These are phyloP conservation scores for Tetragnatha versicolor DNA, from an alignment of 1,140 invertebrate genomes.

Conservation along the genomic window DNA sequence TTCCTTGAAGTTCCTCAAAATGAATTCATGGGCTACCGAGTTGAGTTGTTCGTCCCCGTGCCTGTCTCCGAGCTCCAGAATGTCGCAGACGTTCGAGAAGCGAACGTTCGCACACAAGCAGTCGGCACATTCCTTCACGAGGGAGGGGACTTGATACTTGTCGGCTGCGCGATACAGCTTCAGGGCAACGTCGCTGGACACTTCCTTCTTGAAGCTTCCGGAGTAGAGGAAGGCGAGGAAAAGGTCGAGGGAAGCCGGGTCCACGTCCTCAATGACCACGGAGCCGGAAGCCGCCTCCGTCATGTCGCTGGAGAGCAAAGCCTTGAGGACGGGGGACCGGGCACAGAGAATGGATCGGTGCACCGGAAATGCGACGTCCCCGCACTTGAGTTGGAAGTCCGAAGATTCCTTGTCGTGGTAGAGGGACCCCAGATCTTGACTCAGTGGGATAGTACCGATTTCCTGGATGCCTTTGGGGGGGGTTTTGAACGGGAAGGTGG, in stretches of 20 bases:
- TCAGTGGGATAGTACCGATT: too few relatives aligned
- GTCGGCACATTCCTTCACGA: neutral
- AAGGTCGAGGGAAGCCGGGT: neutral
- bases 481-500: too few relatives aligned
- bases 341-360: neutral
- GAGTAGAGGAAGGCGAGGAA: neutral
- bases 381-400: too few relatives aligned
- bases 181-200: neutral
- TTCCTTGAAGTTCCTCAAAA: too few relatives aligned
- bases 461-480: too few relatives aligned
- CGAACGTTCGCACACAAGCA: neutral
- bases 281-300: neutral
- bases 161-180: neutral
- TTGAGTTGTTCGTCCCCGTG: neutral
- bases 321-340: neutral
- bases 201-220: too few relatives aligned
- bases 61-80: neutral
- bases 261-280: neutral
- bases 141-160: neutral
- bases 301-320: neutral
- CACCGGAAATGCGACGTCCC: neutral
- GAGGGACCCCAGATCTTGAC: too few relatives aligned
- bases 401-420: too few relatives aligned
- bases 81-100: neutral
- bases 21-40: too few relatives aligned